Percentiles rank a stretch among this genome's conserved stretches.
phyloP scores from a whole-genome alignment of 2,888 invertebrate species.

The Tipula helvola region DNA sequence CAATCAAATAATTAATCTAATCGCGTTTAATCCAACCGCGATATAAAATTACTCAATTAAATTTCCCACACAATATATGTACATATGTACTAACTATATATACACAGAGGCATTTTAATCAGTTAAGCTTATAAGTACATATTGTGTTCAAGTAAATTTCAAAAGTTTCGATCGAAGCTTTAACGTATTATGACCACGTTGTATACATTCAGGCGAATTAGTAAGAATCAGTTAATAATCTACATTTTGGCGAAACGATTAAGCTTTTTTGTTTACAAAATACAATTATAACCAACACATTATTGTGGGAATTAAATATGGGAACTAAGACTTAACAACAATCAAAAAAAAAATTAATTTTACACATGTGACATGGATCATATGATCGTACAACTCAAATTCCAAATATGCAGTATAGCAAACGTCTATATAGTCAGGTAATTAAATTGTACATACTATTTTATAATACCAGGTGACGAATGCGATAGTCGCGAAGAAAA shows the following conservation, averaged over 20 bases:
- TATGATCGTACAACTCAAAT: not conserved
- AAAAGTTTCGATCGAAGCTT: no score
- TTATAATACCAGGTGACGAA: not conserved
- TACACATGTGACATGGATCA: not conserved
- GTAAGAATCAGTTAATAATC: not conserved
- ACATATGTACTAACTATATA: not conserved
- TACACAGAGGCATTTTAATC: not conserved
- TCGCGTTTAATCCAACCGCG: not conserved
- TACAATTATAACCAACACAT: no score
- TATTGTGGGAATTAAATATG: no score
- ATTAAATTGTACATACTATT: not conserved
- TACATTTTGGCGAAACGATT: not conserved
- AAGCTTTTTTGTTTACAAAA: not conserved
- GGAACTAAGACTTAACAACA: not conserved
- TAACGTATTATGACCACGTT: no score
- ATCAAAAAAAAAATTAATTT: not conserved
- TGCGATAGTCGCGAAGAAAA: no score
- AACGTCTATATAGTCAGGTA: not conserved
- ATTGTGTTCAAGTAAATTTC: no score
- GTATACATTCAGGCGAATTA: not conserved
- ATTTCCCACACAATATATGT: no score
- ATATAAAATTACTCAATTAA: not conserved
- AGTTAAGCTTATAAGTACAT: not conserved
- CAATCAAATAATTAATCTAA: not conserved
- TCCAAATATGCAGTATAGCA: not conserved